A percentile compares a stretch with the other conserved stretches of the same genome.
Evolutionary conservation across 2,113 vertebrate genomes (phyloP).

Genomic region (Cromileptes altivelis): DNA sequence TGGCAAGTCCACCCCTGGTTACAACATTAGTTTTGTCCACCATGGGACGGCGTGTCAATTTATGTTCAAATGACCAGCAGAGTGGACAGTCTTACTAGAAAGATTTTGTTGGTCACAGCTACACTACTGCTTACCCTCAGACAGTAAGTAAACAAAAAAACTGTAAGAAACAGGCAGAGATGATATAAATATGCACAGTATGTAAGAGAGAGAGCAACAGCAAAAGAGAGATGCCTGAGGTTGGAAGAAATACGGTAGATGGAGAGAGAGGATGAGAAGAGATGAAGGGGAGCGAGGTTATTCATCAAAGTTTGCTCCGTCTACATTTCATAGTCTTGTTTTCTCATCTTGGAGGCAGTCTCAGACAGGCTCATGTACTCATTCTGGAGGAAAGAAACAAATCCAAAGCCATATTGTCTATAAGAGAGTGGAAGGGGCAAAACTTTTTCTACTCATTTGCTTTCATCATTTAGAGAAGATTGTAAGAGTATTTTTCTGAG

Average conservation of each 20-base stretch:
- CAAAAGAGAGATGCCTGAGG: constrained; percentile 20
- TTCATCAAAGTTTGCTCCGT: constrained; percentile 51
- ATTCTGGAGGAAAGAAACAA: constrained; percentile 5
- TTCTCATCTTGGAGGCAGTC: constrained; percentile 26
- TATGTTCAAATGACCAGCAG: too few relatives aligned
- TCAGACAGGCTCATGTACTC: constrained; percentile 8
- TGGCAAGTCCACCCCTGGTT: too few relatives aligned
- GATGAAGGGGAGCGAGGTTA: constrained; percentile 47
- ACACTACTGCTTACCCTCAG: background rate
- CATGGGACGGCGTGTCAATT: too few relatives aligned
- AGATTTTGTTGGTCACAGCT: background rate
- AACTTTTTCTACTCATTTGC: background rate
- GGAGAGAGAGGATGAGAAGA: constrained; percentile 29
- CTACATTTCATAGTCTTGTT: constrained; percentile 43
- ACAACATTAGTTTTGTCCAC: too few relatives aligned
- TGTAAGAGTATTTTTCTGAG: background rate
- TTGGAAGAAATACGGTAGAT: constrained; percentile 30
- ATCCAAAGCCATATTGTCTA: constrained; percentile 4
- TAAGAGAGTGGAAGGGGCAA: background rate
- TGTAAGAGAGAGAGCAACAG: constrained; percentile 4
- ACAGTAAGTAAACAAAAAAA: constrained; percentile 14
- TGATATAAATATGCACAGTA: background rate
- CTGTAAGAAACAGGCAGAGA: background rate
- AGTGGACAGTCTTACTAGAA: too few relatives aligned
- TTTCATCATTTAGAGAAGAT: constrained; percentile 17